Base-by-base conservation (phyloP, 2,888 invertebrate species). In the Cheilosia impressa region DNA sequence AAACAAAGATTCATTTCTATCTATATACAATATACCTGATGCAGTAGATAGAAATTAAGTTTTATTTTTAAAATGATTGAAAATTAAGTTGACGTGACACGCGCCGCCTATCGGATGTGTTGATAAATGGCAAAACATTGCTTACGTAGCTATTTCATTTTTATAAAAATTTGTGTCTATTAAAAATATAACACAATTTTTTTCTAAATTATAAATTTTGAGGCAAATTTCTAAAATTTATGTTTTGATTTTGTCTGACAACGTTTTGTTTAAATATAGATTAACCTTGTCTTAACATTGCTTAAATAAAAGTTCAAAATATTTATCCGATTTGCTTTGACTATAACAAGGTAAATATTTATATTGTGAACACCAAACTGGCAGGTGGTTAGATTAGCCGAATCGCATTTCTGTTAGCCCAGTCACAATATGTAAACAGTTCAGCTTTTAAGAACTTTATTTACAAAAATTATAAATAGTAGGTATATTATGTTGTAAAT, bases 381-480 rank as follows among this genome's bases (percentile, higher is more conserved):
- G 43, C 79, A 83, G 78, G 79, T 79, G 78, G 78, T 55, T 52
- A 43, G 52, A 43, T 60, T 68, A 60, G 72, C 55, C 15, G 62
- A 83, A 83, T 72, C 41, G 45, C 60, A 72, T 72, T 78, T 62
- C 34, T 78, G 72, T 83, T 83, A 83, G 47, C 82, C 82, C 72
- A 83, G 83, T 73, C 83, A 55, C 79, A 50, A 34, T 58, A 62
- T 52, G 57, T 57, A 68, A 63, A 62, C 43, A 73, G 63, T n/a
- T 55, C 55, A 52, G 43, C 17, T 72, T 43, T 53, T 34, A 41
- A 34, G 13, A 76, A 55, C 17, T 45, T 50, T 75, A 52, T 81
- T 81, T 76, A 58, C 63, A 58, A 6, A 22, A 45, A 24, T 55
- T 24, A 47, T 63, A 80, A 62, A 60, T 71, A 47, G 62, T n/a